Evolutionary conservation across 2,888 invertebrate species (phyloP).

Genomic region (Sabatieria punctata): DNA sequence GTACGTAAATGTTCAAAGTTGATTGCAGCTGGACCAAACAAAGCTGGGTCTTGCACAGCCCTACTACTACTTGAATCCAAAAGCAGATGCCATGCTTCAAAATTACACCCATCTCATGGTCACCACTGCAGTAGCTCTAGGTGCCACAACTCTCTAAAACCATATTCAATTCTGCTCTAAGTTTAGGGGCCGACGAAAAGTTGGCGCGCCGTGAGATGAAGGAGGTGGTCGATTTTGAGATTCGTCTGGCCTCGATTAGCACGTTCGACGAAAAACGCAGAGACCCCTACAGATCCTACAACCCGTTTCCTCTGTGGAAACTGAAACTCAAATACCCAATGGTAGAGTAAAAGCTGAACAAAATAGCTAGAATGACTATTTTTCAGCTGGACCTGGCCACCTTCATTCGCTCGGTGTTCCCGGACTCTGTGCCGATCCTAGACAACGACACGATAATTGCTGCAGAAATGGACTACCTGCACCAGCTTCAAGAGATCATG

Average conservation of each 20-base stretch:
- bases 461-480: conserved; percentile 22
- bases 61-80: conserved; percentile 21
- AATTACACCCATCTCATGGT: conserved; percentile 24
- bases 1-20: too few relatives aligned
- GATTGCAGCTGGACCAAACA: conserved; percentile 21
- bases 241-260: conserved; percentile 21
- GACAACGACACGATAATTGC: conserved; percentile 23
- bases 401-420: conserved; percentile 19
- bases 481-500: conserved; percentile 14
- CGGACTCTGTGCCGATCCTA: conserved; percentile 16
- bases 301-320: conserved; percentile 20
- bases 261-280: conserved; percentile 22
- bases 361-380: neutral
- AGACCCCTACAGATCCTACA: conserved; percentile 23
- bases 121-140: conserved; percentile 17
- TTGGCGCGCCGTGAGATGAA: conserved; percentile 18
- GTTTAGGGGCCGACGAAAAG: conserved; percentile 17
- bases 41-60: conserved; percentile 24
- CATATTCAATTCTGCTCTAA: too few relatives aligned
- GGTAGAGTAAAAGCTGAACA: neutral
- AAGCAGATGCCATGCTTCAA: conserved; percentile 21
- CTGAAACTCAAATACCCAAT: conserved; percentile 17
- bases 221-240: conserved; percentile 23
- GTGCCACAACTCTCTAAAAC: too few relatives aligned
- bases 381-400: conserved; percentile 16